Base-by-base conservation (phyloP, 1,140 invertebrate species). In the Hyles vespertilio region DNA sequence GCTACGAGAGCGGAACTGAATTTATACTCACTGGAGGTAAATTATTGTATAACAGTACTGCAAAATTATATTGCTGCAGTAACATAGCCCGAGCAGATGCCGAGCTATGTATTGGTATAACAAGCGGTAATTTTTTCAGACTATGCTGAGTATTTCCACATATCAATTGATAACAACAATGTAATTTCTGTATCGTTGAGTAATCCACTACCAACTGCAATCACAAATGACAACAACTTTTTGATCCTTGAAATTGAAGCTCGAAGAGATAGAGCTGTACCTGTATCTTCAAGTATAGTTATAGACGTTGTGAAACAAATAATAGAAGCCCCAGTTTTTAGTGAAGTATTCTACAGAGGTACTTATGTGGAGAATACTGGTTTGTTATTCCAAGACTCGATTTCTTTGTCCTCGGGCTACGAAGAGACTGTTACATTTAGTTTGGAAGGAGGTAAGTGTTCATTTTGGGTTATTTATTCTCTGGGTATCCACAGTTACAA, bases 161-260 rank as follows among this genome's bases (percentile, higher is more conserved):
- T 36, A 0, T 11, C 68, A 22, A 36, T 60, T 7, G 58, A 61
- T 56, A 60, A 36, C 6, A 57, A 58, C 7, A 75, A 78, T 50
- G 32, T 65, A 32, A 32, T 81, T 12, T 57, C 57, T 47, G 43
- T 81, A 55, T 40, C 59, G 7, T 32, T 67, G 6, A 33, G 34
- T 44, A 60, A 63, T 54, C 32, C 58, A 22, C 55, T 69, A 51
- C 69, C 69, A 10, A 3, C 49, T n/a, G 68, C 73, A 59, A 58
- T 67, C 2, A 12, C 74, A n/a, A 47, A 56, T 63, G 58, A 58
- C 40, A 65, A 69, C 32, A 58, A 67, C 33, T 73, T 76, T 54
- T 61, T 82, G 52, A 50, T 72, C 40, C 62, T 82, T 12, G 69
- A 77, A 67, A 54, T 82, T 43, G 63, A 71, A 60, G 77, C 79